Base-by-base conservation (phyloP, 2,113 vertebrate genomes). In the Mobula hypostoma region DNA sequence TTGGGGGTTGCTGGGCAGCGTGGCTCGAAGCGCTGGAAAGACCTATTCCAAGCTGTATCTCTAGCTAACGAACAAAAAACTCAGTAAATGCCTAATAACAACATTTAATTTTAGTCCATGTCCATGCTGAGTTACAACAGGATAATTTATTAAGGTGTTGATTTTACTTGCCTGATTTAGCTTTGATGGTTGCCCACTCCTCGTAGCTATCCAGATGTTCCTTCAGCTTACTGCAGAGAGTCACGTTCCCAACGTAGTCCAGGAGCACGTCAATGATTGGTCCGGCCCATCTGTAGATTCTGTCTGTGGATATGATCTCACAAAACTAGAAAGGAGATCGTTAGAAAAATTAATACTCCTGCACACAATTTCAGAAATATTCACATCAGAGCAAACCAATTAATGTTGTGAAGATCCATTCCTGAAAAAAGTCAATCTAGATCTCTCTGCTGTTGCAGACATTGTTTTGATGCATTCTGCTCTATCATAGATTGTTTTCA, bases 231-330 rank as follows among this genome's bases (percentile, higher is more conserved):
- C 97, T 97, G 95, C 99, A 99, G 72, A 99, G 97, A 94, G 97
- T 97, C 94, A 99, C 98, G 0, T 98, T 98, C 74, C 97, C 98
- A 68, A 98, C 98, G 0, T 98, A 98, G 96, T 99, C 98, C 95
- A 99, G 96, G 36, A 99, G 97, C 95, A 99, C 94, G n/a, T 98
- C 98, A 0, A 99, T 95, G 94, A 99, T 96, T 0, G 98, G 98
- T n/a, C 98, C 98, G 0, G 98, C 98, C 97, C 97, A 97, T 94
- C 97, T 96, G 95, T 96, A 97, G 94, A 98, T 97, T 94, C 97
- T 96, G 0, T 97, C 95, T n/a, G 98, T 95, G 0, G 98, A 98
- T 95, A 99, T 96, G 97, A 98, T 97, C 95, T 98, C 98, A 94
- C 98, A 99, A 95, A 99, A 99, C 98, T 99, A 96, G 17, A 95